phyloP scores from a whole-genome alignment of 1,140 invertebrate species.

The Plodia interpunctella region DNA sequence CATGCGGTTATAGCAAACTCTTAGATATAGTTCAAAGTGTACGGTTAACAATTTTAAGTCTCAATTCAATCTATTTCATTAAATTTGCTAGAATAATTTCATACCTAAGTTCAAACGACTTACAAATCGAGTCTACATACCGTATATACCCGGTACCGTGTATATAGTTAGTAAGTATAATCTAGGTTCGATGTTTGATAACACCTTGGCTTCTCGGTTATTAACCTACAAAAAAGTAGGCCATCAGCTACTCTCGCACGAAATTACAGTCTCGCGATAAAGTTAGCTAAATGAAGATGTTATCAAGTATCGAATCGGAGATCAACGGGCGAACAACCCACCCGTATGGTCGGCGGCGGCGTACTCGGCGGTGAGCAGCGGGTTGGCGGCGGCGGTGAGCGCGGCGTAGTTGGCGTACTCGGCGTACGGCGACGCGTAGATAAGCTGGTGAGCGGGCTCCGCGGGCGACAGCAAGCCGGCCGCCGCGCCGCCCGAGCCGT shows the following conservation, averaged over 20 bases:
- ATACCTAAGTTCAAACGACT: background rate
- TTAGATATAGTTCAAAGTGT: background rate
- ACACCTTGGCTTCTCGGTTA: slow-evolving; percentile 22
- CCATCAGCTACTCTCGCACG: background rate
- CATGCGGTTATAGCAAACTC: slow-evolving; percentile 29
- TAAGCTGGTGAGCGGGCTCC: slow-evolving; percentile 83
- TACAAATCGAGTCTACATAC: slow-evolving; percentile 8
- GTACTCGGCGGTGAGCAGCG: slow-evolving; percentile 89
- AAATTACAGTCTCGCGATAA: background rate
- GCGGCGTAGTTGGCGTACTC: slow-evolving; percentile 93
- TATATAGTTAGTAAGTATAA: slow-evolving; percentile 37
- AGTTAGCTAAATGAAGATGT: slow-evolving; percentile 28
- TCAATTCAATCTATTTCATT: slow-evolving; percentile 9
- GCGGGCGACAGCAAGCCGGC: slow-evolving; percentile 78
- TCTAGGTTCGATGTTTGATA: slow-evolving; percentile 41
- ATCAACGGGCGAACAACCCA: slow-evolving; percentile 93
- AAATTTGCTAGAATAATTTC: slow-evolving; percentile 11
- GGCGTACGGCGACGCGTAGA: slow-evolving; percentile 87
- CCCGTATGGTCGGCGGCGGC: slow-evolving; percentile 92
- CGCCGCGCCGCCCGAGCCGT: slow-evolving; percentile 76
- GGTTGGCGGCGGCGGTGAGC: slow-evolving; percentile 84
- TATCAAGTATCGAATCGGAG: slow-evolving; percentile 41
- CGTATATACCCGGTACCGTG: slow-evolving; percentile 46
- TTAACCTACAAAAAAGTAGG: slow-evolving; percentile 7
- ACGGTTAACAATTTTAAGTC: slow-evolving; percentile 6